Percentiles rank a stretch among this genome's conserved stretches.
Evolutionary conservation across 2,888 invertebrate genomes (phyloP).

Genomic region (Arenicola marina): DNA sequence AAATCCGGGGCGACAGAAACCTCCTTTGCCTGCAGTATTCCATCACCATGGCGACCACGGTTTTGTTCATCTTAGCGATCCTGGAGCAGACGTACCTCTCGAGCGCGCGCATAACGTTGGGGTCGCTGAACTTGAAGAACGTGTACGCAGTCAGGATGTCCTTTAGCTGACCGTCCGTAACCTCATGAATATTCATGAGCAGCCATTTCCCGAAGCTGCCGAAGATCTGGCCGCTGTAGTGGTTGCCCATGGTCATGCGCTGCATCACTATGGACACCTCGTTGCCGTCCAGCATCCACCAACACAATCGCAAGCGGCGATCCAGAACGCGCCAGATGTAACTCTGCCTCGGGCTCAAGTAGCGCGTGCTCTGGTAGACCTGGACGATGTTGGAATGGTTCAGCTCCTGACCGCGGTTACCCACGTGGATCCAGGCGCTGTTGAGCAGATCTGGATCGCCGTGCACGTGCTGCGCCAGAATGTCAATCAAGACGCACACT

Average conservation of each 20-base stretch:
- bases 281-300: not conserved
- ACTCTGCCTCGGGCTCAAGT: slow-evolving; percentile 64
- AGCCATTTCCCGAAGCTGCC: slow-evolving; percentile 67
- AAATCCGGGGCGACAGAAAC: slow-evolving; percentile 66
- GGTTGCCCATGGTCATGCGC: slow-evolving; percentile 22
- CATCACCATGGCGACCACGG: slow-evolving; percentile 69
- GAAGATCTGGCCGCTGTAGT: slow-evolving; percentile 47
- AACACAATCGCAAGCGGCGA: slow-evolving; percentile 62
- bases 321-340: slow-evolving; percentile 69
- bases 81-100: slow-evolving; percentile 60
- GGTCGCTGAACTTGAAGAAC: slow-evolving; percentile 66
- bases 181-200: slow-evolving; percentile 68
- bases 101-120: slow-evolving; percentile 67
- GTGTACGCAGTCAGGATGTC: slow-evolving; percentile 66
- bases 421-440: slow-evolving; percentile 72
- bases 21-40: slow-evolving; percentile 70
- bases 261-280: slow-evolving; percentile 13
- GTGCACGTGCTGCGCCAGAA: slow-evolving; percentile 64
- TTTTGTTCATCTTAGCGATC: slow-evolving; percentile 47
- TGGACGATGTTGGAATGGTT: slow-evolving; percentile 67
- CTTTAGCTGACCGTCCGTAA: slow-evolving; percentile 66
- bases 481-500: slow-evolving; percentile 68
- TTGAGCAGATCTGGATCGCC: slow-evolving; percentile 67
- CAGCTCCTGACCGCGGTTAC: slow-evolving; percentile 67
- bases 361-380: slow-evolving; percentile 66